Base-by-base conservation (phyloP, 2,888 invertebrate species). In the Lasioglossum villosulum region DNA sequence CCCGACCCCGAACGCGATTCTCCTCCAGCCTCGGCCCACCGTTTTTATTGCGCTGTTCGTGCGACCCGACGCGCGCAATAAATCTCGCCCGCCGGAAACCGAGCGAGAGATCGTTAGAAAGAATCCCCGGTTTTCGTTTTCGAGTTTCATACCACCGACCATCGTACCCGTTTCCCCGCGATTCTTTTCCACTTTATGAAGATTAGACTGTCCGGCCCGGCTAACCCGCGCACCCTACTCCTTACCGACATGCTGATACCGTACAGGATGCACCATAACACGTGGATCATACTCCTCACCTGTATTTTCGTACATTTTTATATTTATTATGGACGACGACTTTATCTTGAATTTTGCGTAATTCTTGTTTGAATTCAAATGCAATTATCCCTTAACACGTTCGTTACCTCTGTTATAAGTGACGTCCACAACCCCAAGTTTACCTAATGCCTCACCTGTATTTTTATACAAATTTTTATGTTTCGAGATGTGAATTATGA, bases 131-230 rank as follows among this genome's bases (percentile, higher is more conserved):
- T 56, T 74, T 52, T 63, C 71, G 72, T 82, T 82, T 71, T 83
- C 70, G 71, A 75, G 84, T 81, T 70, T 83, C 71, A 56, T 48
- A 75, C 63, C 37, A 34, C 12, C 16, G 59, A 27, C 12, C 27
- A 0, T 56, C 66, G 63, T 2, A 19, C n/a, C 68, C 71, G 56
- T 19, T 27, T 27, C 59, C 12, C 27, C 59, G 27, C 76, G 66
- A 45, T 63, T 78, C 34, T 78, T 75, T 19, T 78, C 68, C 80
- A 52, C 63, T 82, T 81, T 82, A 82, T 83, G 82, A 84, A 88
- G 86, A 88, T 88, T 86, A 89, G 86, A 86, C 82, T 71, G 81
- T 77, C 78, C 80, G 27, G 73, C 37, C 37, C 48, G 34, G 34
- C 34, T 8, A 6, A 34, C 8, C 66, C 30, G 19, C 4, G 5